These are phyloP conservation scores for Hemibagrus guttatus DNA, from an alignment of 2,797 vertebrate species.

Conservation along the genomic window DNA sequence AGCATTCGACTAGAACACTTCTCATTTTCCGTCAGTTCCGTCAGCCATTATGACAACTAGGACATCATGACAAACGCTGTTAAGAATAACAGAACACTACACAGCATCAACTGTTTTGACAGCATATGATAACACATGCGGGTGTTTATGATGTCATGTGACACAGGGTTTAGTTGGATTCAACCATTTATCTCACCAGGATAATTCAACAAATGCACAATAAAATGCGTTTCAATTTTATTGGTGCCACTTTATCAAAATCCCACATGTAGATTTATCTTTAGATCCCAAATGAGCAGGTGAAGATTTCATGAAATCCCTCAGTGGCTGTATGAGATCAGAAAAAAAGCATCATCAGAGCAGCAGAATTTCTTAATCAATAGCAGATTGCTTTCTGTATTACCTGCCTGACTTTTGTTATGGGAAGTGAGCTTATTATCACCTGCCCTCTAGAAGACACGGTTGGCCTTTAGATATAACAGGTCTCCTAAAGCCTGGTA, in stretches of 20 bases:
- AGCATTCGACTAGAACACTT: no score
- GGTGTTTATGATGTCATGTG: not conserved
- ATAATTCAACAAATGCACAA: no score
- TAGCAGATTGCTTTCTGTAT: not conserved
- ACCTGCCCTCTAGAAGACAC: conserved; percentile 22
- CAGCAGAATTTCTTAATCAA: not conserved
- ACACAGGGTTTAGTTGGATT: not conserved
- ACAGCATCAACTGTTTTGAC: not conserved
- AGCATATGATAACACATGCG: not conserved
- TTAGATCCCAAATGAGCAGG: not conserved
- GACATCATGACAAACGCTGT: not conserved
- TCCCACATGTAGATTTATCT: not conserved
- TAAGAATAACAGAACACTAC: not conserved
- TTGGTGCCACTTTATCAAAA: not conserved
- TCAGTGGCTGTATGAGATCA: no score
- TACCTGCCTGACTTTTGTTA: conserved; percentile 8
- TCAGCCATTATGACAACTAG: not conserved
- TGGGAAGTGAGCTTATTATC: conserved; percentile 21
- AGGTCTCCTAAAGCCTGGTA: conserved; percentile 11
- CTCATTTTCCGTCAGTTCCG: no score
- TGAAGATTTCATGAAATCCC: not conserved
- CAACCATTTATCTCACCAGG: no score
- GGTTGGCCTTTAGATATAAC: conserved; percentile 31
- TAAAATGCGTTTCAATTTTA: not conserved
- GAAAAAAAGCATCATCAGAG: not conserved